Base-by-base conservation (phyloP, 2,797 vertebrate genomes). In the Triplophysa yarkandensis region DNA sequence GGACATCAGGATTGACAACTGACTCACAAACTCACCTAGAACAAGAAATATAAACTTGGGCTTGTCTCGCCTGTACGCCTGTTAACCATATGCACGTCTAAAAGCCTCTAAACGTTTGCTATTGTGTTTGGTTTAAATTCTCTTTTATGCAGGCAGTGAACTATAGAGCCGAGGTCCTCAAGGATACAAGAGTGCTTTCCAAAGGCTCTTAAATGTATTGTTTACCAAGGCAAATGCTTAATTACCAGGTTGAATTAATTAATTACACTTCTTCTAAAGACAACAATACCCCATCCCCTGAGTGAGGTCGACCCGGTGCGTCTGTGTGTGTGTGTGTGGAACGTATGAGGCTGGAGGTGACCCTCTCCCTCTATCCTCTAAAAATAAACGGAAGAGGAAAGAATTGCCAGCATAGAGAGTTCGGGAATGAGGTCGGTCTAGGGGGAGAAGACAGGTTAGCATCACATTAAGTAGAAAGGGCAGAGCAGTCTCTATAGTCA, bases 381-480 rank as follows among this genome's bases (percentile, higher is more conserved):
- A 67, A 75, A 75, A 75, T 75, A 75, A 60, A 67, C 54, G 11
- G 32, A 74, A 54, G 19, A 46, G 44, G 32, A 62, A 82, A 74
- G 54, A 44, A 75, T 50, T 76, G 54, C 62, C 19, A 64, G 54
- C 50, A 43, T 46, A 17, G 44, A 27, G 58, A 50, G 54, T 68
- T 46, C 68, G 81, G 72, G 74, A 69, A 76, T 77, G 34, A 76
- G 78, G 21, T 76, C 77, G 75, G 23, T 74, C 81, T 72, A 7
- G 28, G 1, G 82, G 81, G 87, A 86, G 68, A 27, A 77, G 81
- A 78, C 83, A 80, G 83, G 86, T 88, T 88, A 88, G 83, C 85
- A 82, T 90, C 87, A 84, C 73, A 77, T 82, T 87, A 87, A 88
- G 83, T 82, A 79, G 74, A 83, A 74, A 83, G 80, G 86, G 85